Conservation (phyloP, 2,888 invertebrate species). For the Aspidiotus destructor region DNA sequence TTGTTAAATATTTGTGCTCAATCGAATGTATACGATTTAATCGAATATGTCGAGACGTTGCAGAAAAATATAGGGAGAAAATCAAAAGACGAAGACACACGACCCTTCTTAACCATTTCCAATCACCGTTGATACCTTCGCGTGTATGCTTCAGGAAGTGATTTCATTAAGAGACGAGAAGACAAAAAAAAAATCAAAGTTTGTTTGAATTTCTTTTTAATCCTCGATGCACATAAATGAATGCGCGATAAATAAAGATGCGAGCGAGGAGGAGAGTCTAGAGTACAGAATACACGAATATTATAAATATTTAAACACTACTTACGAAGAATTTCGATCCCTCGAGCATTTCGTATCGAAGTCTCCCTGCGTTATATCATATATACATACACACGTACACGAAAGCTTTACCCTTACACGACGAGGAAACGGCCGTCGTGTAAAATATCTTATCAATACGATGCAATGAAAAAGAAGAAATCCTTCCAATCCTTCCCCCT, state of each 20-base stretch:
- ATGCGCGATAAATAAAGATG: neutral
- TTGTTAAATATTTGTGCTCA: too few species aligned
- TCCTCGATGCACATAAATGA: neutral
- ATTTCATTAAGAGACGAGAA: too few species aligned
- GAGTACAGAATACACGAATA: neutral
- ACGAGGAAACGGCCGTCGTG: too few species aligned
- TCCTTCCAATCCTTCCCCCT: neutral
- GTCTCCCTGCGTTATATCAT: neutral
- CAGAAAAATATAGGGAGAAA: too few species aligned
- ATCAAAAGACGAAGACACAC: too few species aligned
- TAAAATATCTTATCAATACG: conserved; percentile 28
- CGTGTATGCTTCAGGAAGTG: too few species aligned
- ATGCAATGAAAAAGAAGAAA: conserved; percentile 7
- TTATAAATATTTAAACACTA: conserved; percentile 4
- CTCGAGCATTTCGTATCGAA: neutral
- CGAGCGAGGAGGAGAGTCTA: neutral
- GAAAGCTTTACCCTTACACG: neutral
- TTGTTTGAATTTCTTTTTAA: conserved; percentile 4
- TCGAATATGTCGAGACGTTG: too few species aligned
- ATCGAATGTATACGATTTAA: too few species aligned
- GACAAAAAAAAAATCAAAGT: neutral
- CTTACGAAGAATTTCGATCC: conserved; percentile 4
- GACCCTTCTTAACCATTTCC: too few species aligned
- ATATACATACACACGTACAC: neutral
- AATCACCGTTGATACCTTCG: too few species aligned